Evolutionary conservation across 2,888 invertebrate species (phyloP), one percentile per base, ranked within the genome.

Genomic region (Prosopocoilus inquinatus): DNA sequence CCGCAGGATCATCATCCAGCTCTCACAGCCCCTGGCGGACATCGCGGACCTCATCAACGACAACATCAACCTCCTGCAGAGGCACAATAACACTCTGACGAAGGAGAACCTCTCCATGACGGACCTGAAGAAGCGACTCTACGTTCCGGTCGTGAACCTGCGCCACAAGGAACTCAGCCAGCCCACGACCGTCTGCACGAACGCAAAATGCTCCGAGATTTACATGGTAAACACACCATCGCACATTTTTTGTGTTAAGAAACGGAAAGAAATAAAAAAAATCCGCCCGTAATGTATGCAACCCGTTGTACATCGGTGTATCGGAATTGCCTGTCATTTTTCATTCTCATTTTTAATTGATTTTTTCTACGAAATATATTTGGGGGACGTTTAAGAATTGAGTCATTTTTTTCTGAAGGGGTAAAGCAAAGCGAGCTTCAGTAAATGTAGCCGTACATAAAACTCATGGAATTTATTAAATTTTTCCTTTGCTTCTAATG

Each of bases 11-110:
- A 71, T 76, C 32, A 60, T 67, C 20, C 70, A 74, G 16, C 56
- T 76, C 12, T 64, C 72, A 0, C 67, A 71, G 59, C 76, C 76
- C 1, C 60, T 76, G 50, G 72, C 73, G 4, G 75, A 76, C 49
- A 73, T 75, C 44, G 65, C 70, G 1, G 70, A 75, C 45, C 58
- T 72, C 5, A 71, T 76, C 38, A 58, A 69, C 16, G 72, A 74
- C 47, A 76, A 76, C 50, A 58, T 75, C 8, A 56, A 54, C 3
- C 59, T 66, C 11, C 58, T 75, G 50, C 56, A 70, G 44, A 65
- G 64, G 9, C 73, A 74, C 41, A 43, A 68, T 12, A 43, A 49
- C 12, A 11, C 20, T 1, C 28, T 61, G 9, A 15, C 47, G 8
- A 28, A 48, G 9, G 59, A 62, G 8, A 56, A 60, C 41, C 16